Conservation (phyloP, 1,140 invertebrate species). For the Saccostrea cuccullata region DNA sequence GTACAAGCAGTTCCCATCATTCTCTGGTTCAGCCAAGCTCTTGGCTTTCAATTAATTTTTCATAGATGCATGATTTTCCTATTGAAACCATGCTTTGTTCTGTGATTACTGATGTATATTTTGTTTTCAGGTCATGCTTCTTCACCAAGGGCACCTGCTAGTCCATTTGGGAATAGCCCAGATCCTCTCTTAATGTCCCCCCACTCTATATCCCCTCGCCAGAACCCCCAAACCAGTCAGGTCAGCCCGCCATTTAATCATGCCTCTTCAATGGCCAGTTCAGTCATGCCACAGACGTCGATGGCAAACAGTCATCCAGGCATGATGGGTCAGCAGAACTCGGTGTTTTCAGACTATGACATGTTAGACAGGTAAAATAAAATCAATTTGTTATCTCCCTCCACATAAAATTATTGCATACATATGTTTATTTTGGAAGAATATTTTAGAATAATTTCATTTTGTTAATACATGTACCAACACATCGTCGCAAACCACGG, state of each 20-base stretch:
- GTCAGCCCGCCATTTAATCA: slow-evolving; percentile 69
- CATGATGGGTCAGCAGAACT: slow-evolving; percentile 44
- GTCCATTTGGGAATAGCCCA: slow-evolving; percentile 69
- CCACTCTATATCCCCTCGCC: slow-evolving; percentile 69
- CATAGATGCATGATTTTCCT: too few species aligned
- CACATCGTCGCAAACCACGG: too few species aligned
- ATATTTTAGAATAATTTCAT: too few species aligned
- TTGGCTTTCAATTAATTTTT: background rate
- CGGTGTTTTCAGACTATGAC: slow-evolving; percentile 61
- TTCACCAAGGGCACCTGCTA: slow-evolving; percentile 71
- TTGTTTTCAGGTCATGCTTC: slow-evolving; percentile 64
- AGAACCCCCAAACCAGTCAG: slow-evolving; percentile 81
- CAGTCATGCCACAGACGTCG: background rate
- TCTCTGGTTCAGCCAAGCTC: background rate
- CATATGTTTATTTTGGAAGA: too few species aligned
- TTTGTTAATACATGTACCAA: too few species aligned
- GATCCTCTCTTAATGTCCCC: slow-evolving; percentile 85
- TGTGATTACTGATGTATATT: background rate
- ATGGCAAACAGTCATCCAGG: slow-evolving; percentile 27
- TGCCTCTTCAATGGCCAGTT: slow-evolving; percentile 45
- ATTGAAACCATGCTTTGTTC: background rate
- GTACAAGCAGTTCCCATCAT: slow-evolving; percentile 25
- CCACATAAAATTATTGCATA: background rate
- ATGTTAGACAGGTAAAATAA: slow-evolving; percentile 48
- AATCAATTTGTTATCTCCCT: background rate